Conservation (phyloP, 2,797 vertebrate species). For the Melanotaenia parkinsoni region DNA sequence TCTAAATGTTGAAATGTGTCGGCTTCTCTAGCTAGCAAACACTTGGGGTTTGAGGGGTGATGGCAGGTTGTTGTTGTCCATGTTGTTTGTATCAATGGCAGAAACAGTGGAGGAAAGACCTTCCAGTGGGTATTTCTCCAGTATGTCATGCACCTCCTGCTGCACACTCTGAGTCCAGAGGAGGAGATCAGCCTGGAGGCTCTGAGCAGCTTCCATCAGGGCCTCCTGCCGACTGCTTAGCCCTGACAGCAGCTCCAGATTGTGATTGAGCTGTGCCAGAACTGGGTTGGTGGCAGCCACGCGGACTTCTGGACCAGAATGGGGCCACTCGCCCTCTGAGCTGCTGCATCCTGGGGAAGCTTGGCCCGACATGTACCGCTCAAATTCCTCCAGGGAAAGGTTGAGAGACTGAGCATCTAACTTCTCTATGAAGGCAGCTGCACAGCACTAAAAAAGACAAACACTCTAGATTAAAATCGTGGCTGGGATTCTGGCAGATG, state of each 20-base stretch:
- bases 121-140: conserved; percentile 91
- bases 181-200: conserved; percentile 89
- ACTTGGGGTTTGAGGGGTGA: conserved; percentile 92
- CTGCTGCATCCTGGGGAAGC: conserved; percentile 86
- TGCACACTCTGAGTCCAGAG: conserved; percentile 89
- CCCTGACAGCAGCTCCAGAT: conserved; percentile 89
- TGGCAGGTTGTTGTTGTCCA: conserved; percentile 91
- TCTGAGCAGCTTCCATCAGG: conserved; percentile 87
- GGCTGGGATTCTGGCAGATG: background rate
- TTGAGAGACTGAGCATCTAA: conserved; percentile 96
- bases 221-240: conserved; percentile 89
- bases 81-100: conserved; percentile 91
- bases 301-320: conserved; percentile 50
- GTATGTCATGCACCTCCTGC: conserved; percentile 88
- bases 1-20: background rate
- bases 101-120: conserved; percentile 84
- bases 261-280: conserved; percentile 88
- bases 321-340: conserved; percentile 80
- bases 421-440: conserved; percentile 97
- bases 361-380: conserved; percentile 95
- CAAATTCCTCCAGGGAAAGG: conserved; percentile 93
- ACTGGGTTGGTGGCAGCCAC: conserved; percentile 53
- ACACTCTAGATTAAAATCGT: background rate
- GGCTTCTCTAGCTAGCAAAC: conserved; percentile 85
- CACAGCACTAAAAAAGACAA: conserved; percentile 87